Evolutionary conservation across 2,888 invertebrate genomes (phyloP), one percentile per base, ranked within the genome.

Genomic region (Julus scandinavius): DNA sequence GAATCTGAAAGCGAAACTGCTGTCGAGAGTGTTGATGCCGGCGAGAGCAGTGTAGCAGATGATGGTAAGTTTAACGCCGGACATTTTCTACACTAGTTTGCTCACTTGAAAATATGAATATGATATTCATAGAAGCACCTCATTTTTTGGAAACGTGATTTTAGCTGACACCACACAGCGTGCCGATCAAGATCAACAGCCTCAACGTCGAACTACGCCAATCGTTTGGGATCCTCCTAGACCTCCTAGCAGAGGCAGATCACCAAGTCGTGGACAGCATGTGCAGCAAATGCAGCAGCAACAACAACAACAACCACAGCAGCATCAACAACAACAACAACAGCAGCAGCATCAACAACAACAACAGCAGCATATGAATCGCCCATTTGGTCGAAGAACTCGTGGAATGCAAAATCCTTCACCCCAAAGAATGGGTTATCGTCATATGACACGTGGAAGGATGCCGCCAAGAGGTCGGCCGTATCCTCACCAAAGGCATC

Each of bases 181-280:
- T 63, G 5, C 63, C 5, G 63, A 63, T 20, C 58, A 58, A 58
- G 84, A 80, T 40, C 86, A 86, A 20, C 88, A 86, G 41, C 20
- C 41, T 1, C 88, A 88, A 13, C 88, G 88, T n/a, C 50, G 88
- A 20, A 86, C 88, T 9, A 86, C 86, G 17, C 88, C 88, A 72
- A 88, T 88, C n/a, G 86, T 88, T 29, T 88, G 88, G 88, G 86
- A 86, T 84, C 13, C 49, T 41, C 88, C 88, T 58, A 29, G 38
- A 15, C 86, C 86, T 40, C 38, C 85, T 41, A 41, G 20, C 5
- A 38, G 83, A 41, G 87, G 87, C 13, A 54, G 86, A 38, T 50
- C 86, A 13, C 38, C 38, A 29, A 6, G 45, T 45, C 86, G 86
- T 15, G 86, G 54, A n/a, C 29, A n/a, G 40, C 41, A 41, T 13